Evolutionary conservation across 2,888 invertebrate species (phyloP).

Genomic region (Cantharis rustica): DNA sequence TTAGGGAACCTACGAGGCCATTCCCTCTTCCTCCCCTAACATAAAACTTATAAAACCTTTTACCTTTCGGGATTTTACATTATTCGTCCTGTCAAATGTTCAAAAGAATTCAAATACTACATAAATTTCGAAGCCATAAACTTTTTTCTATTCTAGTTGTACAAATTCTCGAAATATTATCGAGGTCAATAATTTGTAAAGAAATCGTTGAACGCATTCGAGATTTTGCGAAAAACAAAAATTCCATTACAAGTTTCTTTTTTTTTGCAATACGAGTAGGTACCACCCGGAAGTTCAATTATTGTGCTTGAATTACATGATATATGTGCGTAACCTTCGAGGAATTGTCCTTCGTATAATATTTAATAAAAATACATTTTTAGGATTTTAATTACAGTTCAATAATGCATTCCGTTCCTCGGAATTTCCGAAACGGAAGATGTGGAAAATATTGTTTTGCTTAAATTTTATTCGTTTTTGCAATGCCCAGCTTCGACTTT

Average conservation of each 20-base stretch:
- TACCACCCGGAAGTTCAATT: not conserved
- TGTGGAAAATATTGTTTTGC: not conserved
- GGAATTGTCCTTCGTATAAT: not conserved
- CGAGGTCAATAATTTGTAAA: not conserved
- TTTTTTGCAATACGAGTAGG: not conserved
- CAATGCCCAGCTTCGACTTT: not conserved
- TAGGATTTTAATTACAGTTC: not conserved
- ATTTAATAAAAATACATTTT: not conserved
- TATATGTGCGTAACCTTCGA: not conserved
- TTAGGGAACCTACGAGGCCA: not conserved
- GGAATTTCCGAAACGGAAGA: not conserved
- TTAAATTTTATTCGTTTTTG: not conserved
- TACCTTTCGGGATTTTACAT: not conserved
- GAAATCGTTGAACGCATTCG: not conserved
- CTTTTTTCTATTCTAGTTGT: not conserved
- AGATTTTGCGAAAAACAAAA: not conserved
- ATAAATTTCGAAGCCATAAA: not conserved
- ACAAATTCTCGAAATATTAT: not conserved
- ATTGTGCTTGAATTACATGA: not conserved
- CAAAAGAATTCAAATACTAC: not conserved
- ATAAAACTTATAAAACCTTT: not conserved
- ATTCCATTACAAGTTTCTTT: not conserved
- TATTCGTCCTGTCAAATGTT: not conserved
- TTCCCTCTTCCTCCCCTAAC: not conserved
- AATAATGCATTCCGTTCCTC: not conserved